Evolutionary conservation across 2,113 vertebrate species (phyloP), one percentile per base, ranked within the genome.

Genomic region (Toxostoma redivivum): DNA sequence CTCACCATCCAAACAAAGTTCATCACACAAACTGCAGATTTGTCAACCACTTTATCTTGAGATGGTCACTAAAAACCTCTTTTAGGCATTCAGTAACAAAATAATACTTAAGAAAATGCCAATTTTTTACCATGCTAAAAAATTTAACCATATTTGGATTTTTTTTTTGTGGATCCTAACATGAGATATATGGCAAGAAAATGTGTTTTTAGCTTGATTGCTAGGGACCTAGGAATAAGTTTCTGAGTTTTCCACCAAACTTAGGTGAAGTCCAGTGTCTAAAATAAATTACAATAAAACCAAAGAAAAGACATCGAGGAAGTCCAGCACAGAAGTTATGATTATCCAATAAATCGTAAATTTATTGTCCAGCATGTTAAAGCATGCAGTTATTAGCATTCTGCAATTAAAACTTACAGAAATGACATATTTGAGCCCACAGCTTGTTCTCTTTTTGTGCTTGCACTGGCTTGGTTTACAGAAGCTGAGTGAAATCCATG

Each of bases 161-260:
- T 40, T 24, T 42, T 42, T 22, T 47, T 17, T 20, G 6, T 56
- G 14, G 9, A 4, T 30, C 15, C 8, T 13, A 71, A 8, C 21
- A 35, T 27, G 18, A 58, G 28, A 57, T 37, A 27, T 2, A 21
- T 23, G 12, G 16, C 37, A 60, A 82, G 70, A 87, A 62, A 22
- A 87, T 58, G 3, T 31, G 3, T 8, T 48, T 66, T 10, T 67
- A 69, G 4, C 11, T 58, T 86, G 25, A 67, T 30, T 65, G 9
- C 61, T 86, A 53, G 7, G n/a, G 13, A 40, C 7, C 7, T 61
- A 61, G 20, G 31, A 44, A 0, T 28, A 40, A 0, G 0, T 57
- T 88, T 54, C n/a, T 57, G 33, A 74, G 45, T 94, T 82, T 94
- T 66, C 22, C 7, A 30, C 42, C 58, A 45, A 30, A 28, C 12